phyloP scores from a whole-genome alignment of 2,888 invertebrate genomes.

The Agrilus cyanescens region DNA sequence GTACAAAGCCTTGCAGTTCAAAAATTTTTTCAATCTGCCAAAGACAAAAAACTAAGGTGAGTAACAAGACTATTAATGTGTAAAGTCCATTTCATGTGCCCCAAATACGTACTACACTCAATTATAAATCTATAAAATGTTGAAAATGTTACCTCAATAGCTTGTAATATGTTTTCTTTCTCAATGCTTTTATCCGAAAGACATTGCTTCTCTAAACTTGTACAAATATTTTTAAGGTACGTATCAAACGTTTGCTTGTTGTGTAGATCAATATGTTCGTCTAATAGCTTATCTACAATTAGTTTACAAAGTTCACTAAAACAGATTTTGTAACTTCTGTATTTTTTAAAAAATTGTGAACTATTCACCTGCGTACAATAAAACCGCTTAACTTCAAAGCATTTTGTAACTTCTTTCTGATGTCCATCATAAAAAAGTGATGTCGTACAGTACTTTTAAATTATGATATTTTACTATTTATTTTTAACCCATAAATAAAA shows the following conservation, averaged over 20 bases:
- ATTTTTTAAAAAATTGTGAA: slow-evolving; percentile 2
- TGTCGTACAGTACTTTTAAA: no score
- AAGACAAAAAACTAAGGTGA: no score
- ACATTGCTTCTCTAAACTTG: slow-evolving; percentile 68
- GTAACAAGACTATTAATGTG: neutral
- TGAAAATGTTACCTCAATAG: slow-evolving; percentile 47
- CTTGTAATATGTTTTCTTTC: slow-evolving; percentile 57
- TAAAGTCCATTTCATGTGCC: no score
- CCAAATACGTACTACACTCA: neutral
- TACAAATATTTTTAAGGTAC: slow-evolving; percentile 64
- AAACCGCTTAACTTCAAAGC: slow-evolving; percentile 69
- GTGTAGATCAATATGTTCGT: slow-evolving; percentile 36
- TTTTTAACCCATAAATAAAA: no score
- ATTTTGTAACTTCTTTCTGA: slow-evolving; percentile 49
- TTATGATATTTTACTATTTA: no score
- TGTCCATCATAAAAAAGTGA: slow-evolving; percentile 25
- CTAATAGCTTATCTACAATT: slow-evolving; percentile 54
- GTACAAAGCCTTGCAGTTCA: no score
- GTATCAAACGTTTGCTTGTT: slow-evolving; percentile 49
- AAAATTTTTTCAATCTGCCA: no score
- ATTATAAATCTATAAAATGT: neutral
- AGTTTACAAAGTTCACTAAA: slow-evolving; percentile 59
- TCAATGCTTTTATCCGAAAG: slow-evolving; percentile 61
- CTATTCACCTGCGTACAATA: slow-evolving; percentile 45
- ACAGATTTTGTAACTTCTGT: slow-evolving; percentile 13